Evolutionary conservation across 2,797 vertebrate genomes (phyloP), one percentile per base, ranked within the genome.

Genomic region (Schizopygopsis pylzovi): DNA sequence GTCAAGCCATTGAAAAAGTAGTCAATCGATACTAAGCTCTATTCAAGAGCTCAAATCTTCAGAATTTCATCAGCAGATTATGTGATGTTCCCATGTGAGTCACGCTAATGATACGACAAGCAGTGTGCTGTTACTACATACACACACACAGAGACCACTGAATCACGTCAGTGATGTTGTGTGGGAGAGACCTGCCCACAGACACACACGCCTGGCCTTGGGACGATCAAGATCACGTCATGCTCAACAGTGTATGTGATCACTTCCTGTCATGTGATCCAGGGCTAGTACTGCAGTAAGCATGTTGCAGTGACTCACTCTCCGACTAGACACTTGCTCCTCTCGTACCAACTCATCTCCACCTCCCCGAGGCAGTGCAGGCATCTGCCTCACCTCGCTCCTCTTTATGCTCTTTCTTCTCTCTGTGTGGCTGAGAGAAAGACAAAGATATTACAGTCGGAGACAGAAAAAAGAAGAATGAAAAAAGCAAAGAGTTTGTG

Each of bases 261-360:
- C 41, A 47, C 71, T 75, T 52, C 61, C 71, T 76, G 33, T 80
- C 76, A 86, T 86, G 70, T 75, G 45, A 81, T 67, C 39, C 37
- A 41, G 28, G n/a, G n/a, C 43, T 78, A 54, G 75, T 83, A 41
- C 47, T 63, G 63, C 70, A 52, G 37, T 70, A 37, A 49, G 80
- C 37, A 71, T 70, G n/a, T n/a, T 71, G 39, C 15, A 45, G 5
- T 49, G 10, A 85, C 96, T 85, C 87, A 99, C 98, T 95, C 95
- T 96, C 92, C 97, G 95, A 91, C 98, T 97, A 73, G 97, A 97
- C 86, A 97, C 96, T 89, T 99, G 98, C 71, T 99, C 98, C 18
- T 98, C 98, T 87, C 96, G 93, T 41, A 94, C 95, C 1, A 95
- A 93, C 79, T 97, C 96, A 79, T 99, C 98, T 41, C 92, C 91